phyloP scores from a whole-genome alignment of 2,113 vertebrate genomes.

The Rhinichthys klamathensis region DNA sequence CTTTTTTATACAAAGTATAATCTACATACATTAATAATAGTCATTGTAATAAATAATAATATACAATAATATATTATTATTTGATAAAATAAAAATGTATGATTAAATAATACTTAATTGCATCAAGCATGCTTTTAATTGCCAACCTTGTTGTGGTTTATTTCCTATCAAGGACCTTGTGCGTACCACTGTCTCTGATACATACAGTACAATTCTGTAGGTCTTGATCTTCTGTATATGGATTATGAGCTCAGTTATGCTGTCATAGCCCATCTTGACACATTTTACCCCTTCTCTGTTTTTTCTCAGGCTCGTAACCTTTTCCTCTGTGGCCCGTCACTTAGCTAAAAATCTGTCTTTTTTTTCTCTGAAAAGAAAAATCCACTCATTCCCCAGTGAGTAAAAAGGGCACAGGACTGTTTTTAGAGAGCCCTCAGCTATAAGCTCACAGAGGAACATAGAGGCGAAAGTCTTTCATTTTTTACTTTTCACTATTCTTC shows the following conservation, averaged over 20 bases:
- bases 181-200: background rate
- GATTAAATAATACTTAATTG: background rate
- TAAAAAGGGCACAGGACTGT: constrained; percentile 41
- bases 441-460: constrained; percentile 31
- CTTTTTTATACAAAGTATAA: background rate
- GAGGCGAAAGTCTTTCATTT: constrained; percentile 16
- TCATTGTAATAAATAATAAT: too few relatives aligned
- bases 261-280: constrained; percentile 20
- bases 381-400: background rate
- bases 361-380: constrained; percentile 16
- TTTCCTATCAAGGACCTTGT: background rate
- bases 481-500: constrained; percentile 18
- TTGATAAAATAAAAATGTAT: background rate
- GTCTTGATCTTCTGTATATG: constrained; percentile 5
- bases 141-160: background rate
- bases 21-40: constrained; percentile 3
- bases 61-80: too few relatives aligned
- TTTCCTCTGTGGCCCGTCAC: constrained; percentile 46
- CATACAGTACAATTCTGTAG: background rate
- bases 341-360: constrained; percentile 41
- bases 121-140: background rate
- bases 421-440: constrained; percentile 12
- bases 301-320: constrained; percentile 45
- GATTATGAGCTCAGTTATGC: constrained; percentile 25
- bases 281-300: background rate